Evolutionary conservation across 2,797 vertebrate genomes (phyloP).

Genomic region (Manis pentadactyla): DNA sequence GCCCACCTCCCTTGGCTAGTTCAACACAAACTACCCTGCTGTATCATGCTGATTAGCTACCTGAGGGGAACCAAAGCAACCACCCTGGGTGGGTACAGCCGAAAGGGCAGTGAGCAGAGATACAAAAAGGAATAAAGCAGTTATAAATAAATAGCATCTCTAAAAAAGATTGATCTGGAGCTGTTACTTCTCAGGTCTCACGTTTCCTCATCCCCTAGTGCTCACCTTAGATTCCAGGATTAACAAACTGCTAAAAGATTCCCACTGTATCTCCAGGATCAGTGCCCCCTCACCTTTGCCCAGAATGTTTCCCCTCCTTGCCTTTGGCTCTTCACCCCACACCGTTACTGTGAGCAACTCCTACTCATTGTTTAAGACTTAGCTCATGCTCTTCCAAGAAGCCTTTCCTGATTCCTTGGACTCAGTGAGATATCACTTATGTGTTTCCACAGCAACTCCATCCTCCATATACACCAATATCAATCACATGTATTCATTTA

Average conservation of each 20-base stretch:
- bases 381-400: not conserved
- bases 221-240: not conserved
- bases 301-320: not conserved
- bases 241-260: not conserved
- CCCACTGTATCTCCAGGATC: not conserved
- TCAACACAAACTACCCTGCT: not conserved
- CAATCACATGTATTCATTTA: not conserved
- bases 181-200: slow-evolving; percentile 3
- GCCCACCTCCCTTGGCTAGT: not conserved
- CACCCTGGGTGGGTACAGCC: not conserved
- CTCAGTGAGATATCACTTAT: not conserved
- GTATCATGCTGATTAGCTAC: not conserved
- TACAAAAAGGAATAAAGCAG: not conserved
- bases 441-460: not conserved
- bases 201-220: not conserved
- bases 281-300: not conserved
- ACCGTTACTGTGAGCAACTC: not conserved
- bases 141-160: slow-evolving; percentile 26
- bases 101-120: not conserved
- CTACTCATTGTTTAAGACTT: slow-evolving; percentile 7
- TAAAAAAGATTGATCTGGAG: not conserved
- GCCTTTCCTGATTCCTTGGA: not conserved
- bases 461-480: not conserved
- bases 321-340: not conserved
- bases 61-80: not conserved